Percentiles rank a stretch among this genome's conserved stretches.
Evolutionary conservation across 2,797 vertebrate species (phyloP).

Genomic region (Chiloscyllium punctatum): DNA sequence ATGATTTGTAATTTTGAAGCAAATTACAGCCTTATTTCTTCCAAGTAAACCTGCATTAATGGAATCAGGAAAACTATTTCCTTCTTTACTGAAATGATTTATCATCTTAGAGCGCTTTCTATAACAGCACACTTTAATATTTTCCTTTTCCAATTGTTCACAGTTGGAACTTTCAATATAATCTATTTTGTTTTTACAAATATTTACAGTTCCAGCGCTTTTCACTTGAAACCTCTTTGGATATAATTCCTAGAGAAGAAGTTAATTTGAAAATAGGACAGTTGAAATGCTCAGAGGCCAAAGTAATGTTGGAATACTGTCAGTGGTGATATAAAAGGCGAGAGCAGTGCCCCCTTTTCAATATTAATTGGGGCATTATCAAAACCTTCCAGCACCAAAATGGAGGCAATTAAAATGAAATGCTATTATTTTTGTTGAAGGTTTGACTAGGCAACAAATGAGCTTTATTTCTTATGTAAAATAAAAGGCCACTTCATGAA

Average conservation of each 20-base stretch:
- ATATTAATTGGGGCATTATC: neutral
- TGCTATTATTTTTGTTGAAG: neutral
- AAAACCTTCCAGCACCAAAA: neutral
- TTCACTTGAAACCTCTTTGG: neutral
- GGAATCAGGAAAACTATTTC: constrained; percentile 45
- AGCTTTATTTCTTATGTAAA: neutral
- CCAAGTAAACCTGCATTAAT: constrained; percentile 38
- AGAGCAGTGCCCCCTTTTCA: neutral
- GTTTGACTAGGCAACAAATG: neutral
- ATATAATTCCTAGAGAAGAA: neutral
- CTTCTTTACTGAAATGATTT: constrained; percentile 45
- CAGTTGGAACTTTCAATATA: constrained; percentile 45
- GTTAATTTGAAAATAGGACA: neutral
- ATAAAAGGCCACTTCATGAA: neutral
- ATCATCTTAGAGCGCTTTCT: constrained; percentile 42
- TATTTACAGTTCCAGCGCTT: neutral
- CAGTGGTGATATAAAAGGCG: neutral
- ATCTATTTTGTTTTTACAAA: constrained; percentile 38
- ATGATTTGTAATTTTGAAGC: constrained; percentile 42
- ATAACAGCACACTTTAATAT: constrained; percentile 44
- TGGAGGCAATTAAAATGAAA: neutral
- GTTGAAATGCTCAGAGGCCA: neutral
- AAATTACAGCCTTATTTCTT: constrained; percentile 40
- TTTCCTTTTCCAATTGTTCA: constrained; percentile 43
- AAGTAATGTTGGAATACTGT: neutral